A percentile compares a stretch with the other conserved stretches of the same genome.
phyloP scores from a whole-genome alignment of 2,797 vertebrate species.

The Xyrichtys novacula region DNA sequence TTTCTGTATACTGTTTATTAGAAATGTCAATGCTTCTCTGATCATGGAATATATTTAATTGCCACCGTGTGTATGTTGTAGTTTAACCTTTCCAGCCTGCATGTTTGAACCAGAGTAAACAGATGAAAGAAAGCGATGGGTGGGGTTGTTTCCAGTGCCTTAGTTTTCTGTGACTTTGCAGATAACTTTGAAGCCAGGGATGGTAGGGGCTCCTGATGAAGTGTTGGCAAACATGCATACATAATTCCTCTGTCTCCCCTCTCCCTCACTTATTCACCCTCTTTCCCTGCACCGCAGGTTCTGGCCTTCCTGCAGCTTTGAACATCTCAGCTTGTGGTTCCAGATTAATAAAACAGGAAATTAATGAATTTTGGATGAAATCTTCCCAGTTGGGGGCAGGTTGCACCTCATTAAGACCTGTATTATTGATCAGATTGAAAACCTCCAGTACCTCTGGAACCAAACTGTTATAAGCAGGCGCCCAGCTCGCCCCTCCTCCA shows the following conservation, averaged over 20 bases:
- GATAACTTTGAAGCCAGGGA: conserved; percentile 59
- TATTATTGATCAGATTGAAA: conserved; percentile 87
- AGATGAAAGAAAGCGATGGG: conserved; percentile 1
- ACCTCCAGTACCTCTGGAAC: conserved; percentile 75
- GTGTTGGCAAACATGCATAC: conserved; percentile 59
- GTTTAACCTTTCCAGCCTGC: conserved; percentile 3
- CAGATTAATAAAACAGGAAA: conserved; percentile 88
- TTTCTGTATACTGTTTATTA: no score
- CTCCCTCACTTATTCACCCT: conserved; percentile 53
- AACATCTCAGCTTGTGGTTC: conserved; percentile 83
- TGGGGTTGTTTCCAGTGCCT: conserved; percentile 10
- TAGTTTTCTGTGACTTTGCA: conserved; percentile 59
- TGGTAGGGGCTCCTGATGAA: conserved; percentile 44
- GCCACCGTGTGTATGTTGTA: no score
- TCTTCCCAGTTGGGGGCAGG: conserved; percentile 79
- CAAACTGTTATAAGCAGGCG: conserved; percentile 68
- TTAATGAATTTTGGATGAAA: conserved; percentile 89
- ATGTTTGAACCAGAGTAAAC: background rate
- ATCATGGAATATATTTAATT: no score
- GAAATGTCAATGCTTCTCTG: no score
- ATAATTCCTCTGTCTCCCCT: conserved; percentile 48
- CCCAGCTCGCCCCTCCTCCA: conserved; percentile 36
- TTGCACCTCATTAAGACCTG: conserved; percentile 83
- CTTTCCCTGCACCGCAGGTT: conserved; percentile 71
- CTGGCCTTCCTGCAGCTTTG: conserved; percentile 75